Conservation (phyloP, 2,888 invertebrate species). For the Erannis defoliaria region DNA sequence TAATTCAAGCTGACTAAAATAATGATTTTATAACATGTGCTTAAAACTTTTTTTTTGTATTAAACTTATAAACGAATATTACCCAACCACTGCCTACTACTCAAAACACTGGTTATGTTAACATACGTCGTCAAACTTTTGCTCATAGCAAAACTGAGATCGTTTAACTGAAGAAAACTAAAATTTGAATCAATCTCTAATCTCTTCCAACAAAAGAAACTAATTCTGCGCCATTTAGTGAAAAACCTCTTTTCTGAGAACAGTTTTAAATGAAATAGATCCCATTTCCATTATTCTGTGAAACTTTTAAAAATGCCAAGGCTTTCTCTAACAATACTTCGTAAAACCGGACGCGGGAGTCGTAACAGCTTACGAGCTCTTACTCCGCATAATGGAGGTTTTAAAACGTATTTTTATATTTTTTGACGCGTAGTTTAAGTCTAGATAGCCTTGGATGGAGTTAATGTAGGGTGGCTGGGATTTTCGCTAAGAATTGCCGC, state of each 20-base stretch:
- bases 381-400: conserved; percentile 44
- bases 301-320: conserved; percentile 14
- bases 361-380: conserved; percentile 47
- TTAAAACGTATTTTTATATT: conserved; percentile 48
- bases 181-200: no score
- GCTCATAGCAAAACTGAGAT: no score
- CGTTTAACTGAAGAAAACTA: no score
- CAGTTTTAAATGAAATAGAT: conserved; percentile 8
- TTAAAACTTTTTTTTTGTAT: no score
- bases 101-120: no score
- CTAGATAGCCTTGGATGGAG: conserved; percentile 38
- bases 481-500: conserved; percentile 24
- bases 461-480: conserved; percentile 36
- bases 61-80: no score
- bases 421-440: conserved; percentile 43
- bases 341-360: conserved; percentile 33
- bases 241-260: not conserved
- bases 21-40: no score
- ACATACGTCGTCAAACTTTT: no score
- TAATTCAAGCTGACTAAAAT: no score
- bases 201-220: no score
- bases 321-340: conserved; percentile 17
- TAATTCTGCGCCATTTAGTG: no score
- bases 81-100: no score
- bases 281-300: conserved; percentile 17